phyloP scores from a whole-genome alignment of 2,797 vertebrate species.

The Novumbra hubbsi region DNA sequence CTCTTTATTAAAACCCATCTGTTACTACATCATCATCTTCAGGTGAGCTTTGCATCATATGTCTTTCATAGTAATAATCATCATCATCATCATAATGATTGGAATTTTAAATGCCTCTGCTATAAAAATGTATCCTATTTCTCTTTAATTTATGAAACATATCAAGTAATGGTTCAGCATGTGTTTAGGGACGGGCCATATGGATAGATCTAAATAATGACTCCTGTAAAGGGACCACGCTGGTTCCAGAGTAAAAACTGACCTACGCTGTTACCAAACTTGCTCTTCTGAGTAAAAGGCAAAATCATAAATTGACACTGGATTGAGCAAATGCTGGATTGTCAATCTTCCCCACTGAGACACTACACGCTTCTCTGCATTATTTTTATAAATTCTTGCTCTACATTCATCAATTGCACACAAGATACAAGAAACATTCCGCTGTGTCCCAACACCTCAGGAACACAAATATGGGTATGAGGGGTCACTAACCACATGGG shows the following conservation, averaged over 20 bases:
- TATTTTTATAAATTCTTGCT: no score
- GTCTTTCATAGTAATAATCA: conserved; percentile 42
- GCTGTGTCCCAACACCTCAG: no score
- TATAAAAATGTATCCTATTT: not conserved
- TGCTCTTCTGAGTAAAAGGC: not conserved
- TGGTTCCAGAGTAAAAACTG: not conserved
- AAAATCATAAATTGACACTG: no score
- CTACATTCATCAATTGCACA: no score
- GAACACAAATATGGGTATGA: not conserved
- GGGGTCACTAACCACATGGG: no score
- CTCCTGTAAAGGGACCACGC: not conserved
- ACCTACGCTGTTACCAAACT: not conserved
- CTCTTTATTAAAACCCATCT: conserved; percentile 55
- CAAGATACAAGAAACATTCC: no score
- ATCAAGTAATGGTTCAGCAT: no score
- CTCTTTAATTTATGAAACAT: not conserved
- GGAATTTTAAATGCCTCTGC: conserved; percentile 5
- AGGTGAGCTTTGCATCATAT: conserved; percentile 38
- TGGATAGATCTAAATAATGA: not conserved
- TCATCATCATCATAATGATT: conserved; percentile 11
- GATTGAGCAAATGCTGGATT: no score
- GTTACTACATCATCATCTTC: conserved; percentile 41
- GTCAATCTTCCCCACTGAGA: no score
- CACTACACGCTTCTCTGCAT: no score
- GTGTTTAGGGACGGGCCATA: not conserved